Conservation (phyloP, 2,113 vertebrate genomes). For the Atlantisia rogersi region DNA sequence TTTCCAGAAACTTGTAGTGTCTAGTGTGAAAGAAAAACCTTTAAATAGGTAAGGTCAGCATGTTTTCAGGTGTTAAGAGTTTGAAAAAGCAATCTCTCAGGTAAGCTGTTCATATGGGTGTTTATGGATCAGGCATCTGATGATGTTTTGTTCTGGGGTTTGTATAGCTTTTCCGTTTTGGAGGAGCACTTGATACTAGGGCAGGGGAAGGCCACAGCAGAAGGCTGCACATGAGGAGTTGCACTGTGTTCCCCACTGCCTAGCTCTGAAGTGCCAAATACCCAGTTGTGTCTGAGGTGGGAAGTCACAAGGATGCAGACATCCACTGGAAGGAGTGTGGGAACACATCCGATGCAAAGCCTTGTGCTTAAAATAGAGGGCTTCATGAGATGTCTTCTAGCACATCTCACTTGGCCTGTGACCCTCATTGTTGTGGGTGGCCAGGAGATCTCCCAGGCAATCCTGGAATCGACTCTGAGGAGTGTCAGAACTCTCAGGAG, state of each 20-base stretch:
- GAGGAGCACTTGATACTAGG: not conserved
- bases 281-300: fast-evolving
- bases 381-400: not conserved
- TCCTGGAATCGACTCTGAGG: not conserved
- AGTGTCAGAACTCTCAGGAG: not conserved
- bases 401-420: not conserved
- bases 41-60: not conserved
- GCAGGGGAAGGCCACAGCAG: not conserved
- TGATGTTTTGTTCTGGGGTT: not conserved
- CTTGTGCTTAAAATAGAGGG: not conserved
- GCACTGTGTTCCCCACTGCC: not conserved
- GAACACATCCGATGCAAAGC: not conserved
- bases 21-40: not conserved
- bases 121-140: not conserved
- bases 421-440: not conserved
- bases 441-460: fast-evolving
- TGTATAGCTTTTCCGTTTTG: not conserved
- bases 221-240: not conserved
- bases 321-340: not conserved
- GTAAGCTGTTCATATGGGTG: not conserved
- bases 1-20: not conserved
- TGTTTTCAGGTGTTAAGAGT: not conserved
- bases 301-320: not conserved
- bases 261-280: not conserved
- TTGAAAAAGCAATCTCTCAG: not conserved